Base-by-base conservation (phyloP, 2,113 vertebrate genomes). In the Bufo gargarizans region DNA sequence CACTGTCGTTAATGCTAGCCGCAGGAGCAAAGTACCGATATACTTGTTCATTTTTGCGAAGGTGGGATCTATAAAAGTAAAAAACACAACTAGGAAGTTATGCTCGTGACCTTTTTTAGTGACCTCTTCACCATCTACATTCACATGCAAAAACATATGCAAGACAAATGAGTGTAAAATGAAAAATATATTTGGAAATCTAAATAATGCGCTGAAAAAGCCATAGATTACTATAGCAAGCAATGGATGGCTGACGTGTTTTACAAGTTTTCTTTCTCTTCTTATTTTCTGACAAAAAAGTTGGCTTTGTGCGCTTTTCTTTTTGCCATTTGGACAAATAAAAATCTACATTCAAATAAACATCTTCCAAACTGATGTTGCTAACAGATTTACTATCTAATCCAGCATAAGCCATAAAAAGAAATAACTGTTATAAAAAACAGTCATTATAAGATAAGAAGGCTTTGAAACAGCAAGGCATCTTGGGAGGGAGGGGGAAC, bases 1-100 rank as follows among this genome's bases (percentile, higher is more conserved):
- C 98, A 4, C 98, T 99, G 91, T 99, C 98, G 0, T 99, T 99
- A 47, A 98, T 98, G 12, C 98, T 99, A 92, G 97, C 96, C 89
- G 96, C 95, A 0, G 98, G 98, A 0, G 97, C 98, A 2, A 97
- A 97, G 11, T 96, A 95, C 58, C 97, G 97, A 90, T 97, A 97
- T 89, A 95, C 93, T 10, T 96, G 96, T 91, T 97, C 97, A 0
- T 95, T 94, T 89, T 94, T 97, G 83, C 95, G 53, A 0, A 96
- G 92, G 33, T 97, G 97, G 0, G 90, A 95, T 91, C 97, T 96
- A 93, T 95, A 97, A 94, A 96, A 96, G 16, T 8, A 17, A 84
- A 55, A 84, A 5, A 83, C 17, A 55, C 55, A 55, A 49, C 22
- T 49, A 20, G 45, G 20, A 59, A 79, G n/a, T 56, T 53, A 80